These are phyloP conservation scores for Semibalanus balanoides DNA, from an alignment of 1,140 invertebrate species.

Conservation along the genomic window DNA sequence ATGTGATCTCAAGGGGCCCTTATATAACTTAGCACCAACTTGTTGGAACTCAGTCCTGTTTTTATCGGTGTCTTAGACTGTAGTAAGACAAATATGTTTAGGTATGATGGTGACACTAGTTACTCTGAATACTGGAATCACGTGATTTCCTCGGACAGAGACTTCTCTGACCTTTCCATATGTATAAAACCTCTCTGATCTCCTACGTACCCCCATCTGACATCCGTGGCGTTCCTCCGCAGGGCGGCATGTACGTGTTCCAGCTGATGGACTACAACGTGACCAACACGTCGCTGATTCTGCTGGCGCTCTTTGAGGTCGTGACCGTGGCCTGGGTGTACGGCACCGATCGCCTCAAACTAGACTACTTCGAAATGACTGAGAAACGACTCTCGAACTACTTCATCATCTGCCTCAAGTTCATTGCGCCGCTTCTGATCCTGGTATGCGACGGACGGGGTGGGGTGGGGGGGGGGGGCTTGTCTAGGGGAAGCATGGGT, in stretches of 20 bases:
- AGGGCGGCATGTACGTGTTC: conserved; percentile 86
- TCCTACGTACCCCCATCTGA: too few species aligned
- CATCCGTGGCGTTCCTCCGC: too few species aligned
- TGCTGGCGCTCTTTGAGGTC: conserved; percentile 80
- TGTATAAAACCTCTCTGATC: too few species aligned
- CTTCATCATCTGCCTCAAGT: conserved; percentile 69
- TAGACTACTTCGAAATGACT: conserved; percentile 77
- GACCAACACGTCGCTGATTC: conserved; percentile 77
- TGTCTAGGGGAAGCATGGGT: neutral
- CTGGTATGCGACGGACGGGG: conserved; percentile 42
- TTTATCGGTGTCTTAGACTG: too few species aligned
- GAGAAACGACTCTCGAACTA: conserved; percentile 58
- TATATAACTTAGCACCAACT: too few species aligned
- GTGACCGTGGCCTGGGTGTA: conserved; percentile 83
- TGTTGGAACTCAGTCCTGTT: too few species aligned
- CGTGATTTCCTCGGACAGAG: too few species aligned
- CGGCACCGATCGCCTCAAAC: conserved; percentile 57
- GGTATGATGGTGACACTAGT: too few species aligned
- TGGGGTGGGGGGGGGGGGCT: neutral
- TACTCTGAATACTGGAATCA: too few species aligned
- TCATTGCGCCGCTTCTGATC: conserved; percentile 63
- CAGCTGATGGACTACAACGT: conserved; percentile 85
- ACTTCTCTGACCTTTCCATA: too few species aligned
- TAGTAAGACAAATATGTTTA: too few species aligned
- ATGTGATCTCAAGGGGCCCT: too few species aligned